A percentile compares a stretch with the other conserved stretches of the same genome.
phyloP scores from a whole-genome alignment of 2,888 invertebrate species.

The Hirtodrosophila duncani region DNA sequence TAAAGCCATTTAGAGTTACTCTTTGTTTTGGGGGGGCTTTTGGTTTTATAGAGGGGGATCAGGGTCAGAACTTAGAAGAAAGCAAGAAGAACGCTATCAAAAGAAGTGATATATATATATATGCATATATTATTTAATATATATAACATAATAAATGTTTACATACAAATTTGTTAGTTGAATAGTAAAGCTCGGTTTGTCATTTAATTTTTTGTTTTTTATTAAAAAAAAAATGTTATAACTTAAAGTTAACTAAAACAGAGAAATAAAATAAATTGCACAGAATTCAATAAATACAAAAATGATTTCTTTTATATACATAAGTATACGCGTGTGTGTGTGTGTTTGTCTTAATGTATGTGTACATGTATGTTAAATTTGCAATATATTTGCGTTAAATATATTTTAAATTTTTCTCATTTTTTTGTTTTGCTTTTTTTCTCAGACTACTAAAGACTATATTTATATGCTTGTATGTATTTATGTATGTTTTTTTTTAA shows the following conservation, averaged over 20 bases:
- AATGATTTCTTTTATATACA: slow-evolving; percentile 3
- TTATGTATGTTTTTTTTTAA: slow-evolving; percentile 25
- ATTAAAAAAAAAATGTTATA: slow-evolving; percentile 43
- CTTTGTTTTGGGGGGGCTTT: slow-evolving; percentile 19
- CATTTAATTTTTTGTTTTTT: slow-evolving; percentile 34
- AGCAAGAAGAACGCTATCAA: too few species aligned
- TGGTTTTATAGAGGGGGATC: not conserved
- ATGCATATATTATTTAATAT: not conserved
- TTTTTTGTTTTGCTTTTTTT: slow-evolving; percentile 15
- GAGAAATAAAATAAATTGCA: slow-evolving; percentile 50
- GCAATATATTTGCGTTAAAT: too few species aligned
- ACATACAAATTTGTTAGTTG: slow-evolving; percentile 33
- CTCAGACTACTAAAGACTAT: slow-evolving; percentile 66
- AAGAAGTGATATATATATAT: too few species aligned
- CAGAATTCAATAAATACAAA: slow-evolving; percentile 26
- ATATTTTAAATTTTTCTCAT: slow-evolving; percentile 6
- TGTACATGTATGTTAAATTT: slow-evolving; percentile 11
- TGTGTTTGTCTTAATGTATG: slow-evolving; percentile 34
- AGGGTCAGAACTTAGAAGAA: too few species aligned
- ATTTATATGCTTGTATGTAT: slow-evolving; percentile 38
- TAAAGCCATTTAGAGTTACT: slow-evolving; percentile 1
- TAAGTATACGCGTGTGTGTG: too few species aligned
- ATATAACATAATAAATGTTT: not conserved
- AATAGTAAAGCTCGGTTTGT: slow-evolving; percentile 54
- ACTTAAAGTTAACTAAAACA: slow-evolving; percentile 33